Base-by-base conservation (phyloP, 2,113 vertebrate genomes). In the Caranx ignobilis region DNA sequence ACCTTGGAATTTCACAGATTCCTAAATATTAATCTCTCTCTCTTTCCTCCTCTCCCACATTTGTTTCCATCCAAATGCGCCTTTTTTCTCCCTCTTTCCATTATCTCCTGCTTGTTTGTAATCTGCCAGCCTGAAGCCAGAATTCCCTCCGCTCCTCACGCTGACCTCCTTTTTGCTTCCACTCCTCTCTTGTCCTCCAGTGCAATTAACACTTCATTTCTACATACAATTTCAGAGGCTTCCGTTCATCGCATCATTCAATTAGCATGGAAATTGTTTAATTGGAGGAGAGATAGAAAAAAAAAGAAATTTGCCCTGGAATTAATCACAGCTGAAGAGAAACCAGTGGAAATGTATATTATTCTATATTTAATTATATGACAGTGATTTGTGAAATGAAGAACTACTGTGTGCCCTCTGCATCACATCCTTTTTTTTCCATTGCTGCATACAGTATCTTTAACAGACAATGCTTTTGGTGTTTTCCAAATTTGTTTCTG, bases 101-200 rank as follows among this genome's bases (percentile, higher is more conserved):
- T 87, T 60, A 72, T 90, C 39, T 74, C 69, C 60, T 71, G 47
- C 72, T 81, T 81, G 69, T 87, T 87, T 84, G 81, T 89, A 89
- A 89, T 89, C 64, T 77, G 56, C 68, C 37, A 57, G 86, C 81
- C 79, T 69, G 16, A 69, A 87, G 83, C 68, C 55, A 84, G 47
- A 89, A 83, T 43, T 83, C 89, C 65, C 77, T 77, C 75, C 18
- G 48, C 73, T 85, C 82, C 57, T 82, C 82, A 54, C 39, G 83
- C 71, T 89, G 88, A 92, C 90, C 90, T 93, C 87, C 45, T 93
- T 92, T 92, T 89, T 83, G 59, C 71, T 79, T 82, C 78, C 65
- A 68, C 77, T 84, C 69, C 65, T 71, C 56, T 79, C 65, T 34
- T 65, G 50, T 76, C 32, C 60, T 66, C 54, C 61, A 76, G 13